Base-by-base conservation (phyloP, 2,888 invertebrate genomes). In the Yponomeuta evonymella region DNA sequence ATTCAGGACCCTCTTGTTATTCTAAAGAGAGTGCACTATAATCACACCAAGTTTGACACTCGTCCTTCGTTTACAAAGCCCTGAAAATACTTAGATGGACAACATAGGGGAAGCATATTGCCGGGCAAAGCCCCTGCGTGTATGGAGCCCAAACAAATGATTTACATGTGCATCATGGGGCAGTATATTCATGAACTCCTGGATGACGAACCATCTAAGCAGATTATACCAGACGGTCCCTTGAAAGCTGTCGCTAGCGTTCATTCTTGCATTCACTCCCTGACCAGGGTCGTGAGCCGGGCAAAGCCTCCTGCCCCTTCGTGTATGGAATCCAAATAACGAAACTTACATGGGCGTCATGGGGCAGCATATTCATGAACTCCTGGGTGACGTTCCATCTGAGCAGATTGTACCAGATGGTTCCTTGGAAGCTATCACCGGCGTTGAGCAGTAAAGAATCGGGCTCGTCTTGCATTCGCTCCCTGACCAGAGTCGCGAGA, bases 201-300 rank as follows among this genome's bases (percentile, higher is more conserved):
- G 94, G 0, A 96, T 96, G 1, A 95, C 95, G 75, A 95, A 95
- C 95, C 96, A 96, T 75, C 94, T 89, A 23, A 23, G 23, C 66
- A 96, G 79, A 73, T 95, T 95, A 80, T 96, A 97, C 96, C 96
- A 97, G 5, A 97, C 89, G 0, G 95, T 95, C 0, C 95, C 95
- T 78, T 95, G 95, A 79, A 93, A 95, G 78, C 95, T 95, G 51
- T 4, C 4, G 33, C 94, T 73, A 0, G 97, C 97, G 10, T 97
- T 84, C 30, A 23, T 23, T 85, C 83, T 0, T 9, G 72, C 1
- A 85, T 69, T 0, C 84, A 78, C n/a, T 88, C 75, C 11, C 91
- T 88, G 1, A 95, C 91, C 3, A 93, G 90, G 0, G 94, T 90
- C 2, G 94, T 93, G 0, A 95, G 89, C 2, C 96, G 90, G 0